A percentile compares a stretch with the other conserved stretches of the same genome.
These are phyloP conservation scores for Bufotes viridis DNA, from an alignment of 2,797 vertebrate species.

Conservation along the genomic window DNA sequence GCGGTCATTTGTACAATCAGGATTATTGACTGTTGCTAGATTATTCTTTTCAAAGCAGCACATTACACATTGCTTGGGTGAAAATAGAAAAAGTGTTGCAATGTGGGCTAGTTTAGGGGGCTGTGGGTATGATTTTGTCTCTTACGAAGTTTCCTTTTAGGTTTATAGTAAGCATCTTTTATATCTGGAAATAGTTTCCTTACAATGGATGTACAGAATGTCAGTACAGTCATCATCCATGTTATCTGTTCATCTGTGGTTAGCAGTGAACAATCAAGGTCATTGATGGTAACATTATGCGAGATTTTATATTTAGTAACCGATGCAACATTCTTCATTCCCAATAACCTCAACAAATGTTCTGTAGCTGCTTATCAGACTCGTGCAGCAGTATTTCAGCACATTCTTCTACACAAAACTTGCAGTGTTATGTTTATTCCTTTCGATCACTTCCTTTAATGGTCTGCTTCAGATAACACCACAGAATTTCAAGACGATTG, in stretches of 20 bases:
- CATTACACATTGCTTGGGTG: too few relatives aligned
- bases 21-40: too few relatives aligned
- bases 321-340: neutral
- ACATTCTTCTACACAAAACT: constrained; percentile 11
- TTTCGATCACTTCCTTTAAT: constrained; percentile 10
- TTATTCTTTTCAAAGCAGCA: too few relatives aligned
- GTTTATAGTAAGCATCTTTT: neutral
- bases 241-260: neutral
- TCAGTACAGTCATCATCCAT: neutral
- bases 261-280: neutral
- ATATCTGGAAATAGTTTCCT: neutral
- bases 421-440: constrained; percentile 7
- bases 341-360: constrained; percentile 2
- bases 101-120: too few relatives aligned
- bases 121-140: too few relatives aligned
- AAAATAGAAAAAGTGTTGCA: too few relatives aligned
- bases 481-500: neutral
- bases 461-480: neutral
- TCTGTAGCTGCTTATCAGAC: constrained; percentile 14
- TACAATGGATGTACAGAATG: neutral
- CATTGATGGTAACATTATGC: neutral
- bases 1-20: too few relatives aligned
- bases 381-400: neutral
- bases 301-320: constrained; percentile 1
- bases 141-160: neutral